Conservation (phyloP, 2,797 vertebrate genomes). For the Tarsius wallacei region DNA sequence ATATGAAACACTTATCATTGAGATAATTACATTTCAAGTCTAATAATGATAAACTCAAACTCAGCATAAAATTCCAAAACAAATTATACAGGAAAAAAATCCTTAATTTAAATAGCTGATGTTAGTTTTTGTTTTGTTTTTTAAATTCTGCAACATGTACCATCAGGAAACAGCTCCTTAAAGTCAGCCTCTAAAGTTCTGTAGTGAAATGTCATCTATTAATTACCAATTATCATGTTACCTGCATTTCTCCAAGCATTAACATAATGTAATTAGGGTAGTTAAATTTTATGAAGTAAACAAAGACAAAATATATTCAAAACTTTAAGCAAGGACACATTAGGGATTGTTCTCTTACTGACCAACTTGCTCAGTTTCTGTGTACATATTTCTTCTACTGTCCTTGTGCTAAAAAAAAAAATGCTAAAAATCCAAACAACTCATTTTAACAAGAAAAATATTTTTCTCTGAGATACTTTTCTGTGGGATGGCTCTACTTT, state of each 20-base stretch:
- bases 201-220: constrained; percentile 6
- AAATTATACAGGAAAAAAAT: neutral
- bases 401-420: constrained; percentile 10
- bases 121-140: neutral
- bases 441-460: constrained; percentile 64
- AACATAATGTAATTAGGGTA: neutral
- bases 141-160: neutral
- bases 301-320: constrained; percentile 35
- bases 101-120: constrained; percentile 41
- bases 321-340: neutral
- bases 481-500: neutral
- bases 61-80: constrained; percentile 39
- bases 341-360: neutral
- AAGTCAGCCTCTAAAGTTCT: neutral
- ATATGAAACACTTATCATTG: neutral
- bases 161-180: neutral
- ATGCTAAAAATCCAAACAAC: constrained; percentile 31
- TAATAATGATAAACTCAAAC: constrained; percentile 50
- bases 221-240: neutral
- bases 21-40: neutral
- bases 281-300: constrained; percentile 16
- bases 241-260: neutral
- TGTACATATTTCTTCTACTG: neutral
- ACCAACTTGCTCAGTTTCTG: constrained; percentile 25
- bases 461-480: constrained; percentile 21